Conservation (phyloP, 2,113 vertebrate species). For the Paratilapia polleni region DNA sequence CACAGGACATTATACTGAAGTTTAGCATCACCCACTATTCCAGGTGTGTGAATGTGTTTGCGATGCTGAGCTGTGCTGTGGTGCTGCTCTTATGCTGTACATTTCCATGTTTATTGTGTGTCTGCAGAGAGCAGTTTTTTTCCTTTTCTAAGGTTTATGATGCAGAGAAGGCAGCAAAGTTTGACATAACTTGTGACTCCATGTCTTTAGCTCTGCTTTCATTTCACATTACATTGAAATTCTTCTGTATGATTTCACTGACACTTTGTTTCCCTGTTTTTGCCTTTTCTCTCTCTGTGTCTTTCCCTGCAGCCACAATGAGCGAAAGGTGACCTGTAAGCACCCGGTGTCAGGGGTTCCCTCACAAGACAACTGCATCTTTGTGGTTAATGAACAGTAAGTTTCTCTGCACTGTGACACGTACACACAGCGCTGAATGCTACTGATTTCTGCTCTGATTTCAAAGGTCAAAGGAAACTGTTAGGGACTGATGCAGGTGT, state of each 20-base stretch:
- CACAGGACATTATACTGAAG: slow-evolving; percentile 17
- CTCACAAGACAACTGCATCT: slow-evolving; percentile 98
- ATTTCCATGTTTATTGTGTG: not conserved
- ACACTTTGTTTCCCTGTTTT: not conserved
- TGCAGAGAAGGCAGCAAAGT: not conserved
- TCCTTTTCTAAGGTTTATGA: not conserved
- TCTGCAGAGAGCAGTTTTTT: not conserved
- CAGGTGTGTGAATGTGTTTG: slow-evolving; percentile 12
- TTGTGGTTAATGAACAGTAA: slow-evolving; percentile 99
- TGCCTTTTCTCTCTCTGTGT: not conserved
- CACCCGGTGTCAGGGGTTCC: slow-evolving; percentile 93
- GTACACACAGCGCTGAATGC: not conserved
- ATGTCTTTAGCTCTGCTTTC: not conserved
- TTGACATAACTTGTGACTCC: not conserved
- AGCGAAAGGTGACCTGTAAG: slow-evolving; percentile 97
- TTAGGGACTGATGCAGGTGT: not conserved
- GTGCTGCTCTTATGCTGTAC: not conserved
- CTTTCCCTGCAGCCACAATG: slow-evolving; percentile 88
- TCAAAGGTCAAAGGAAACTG: not conserved
- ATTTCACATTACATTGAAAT: not conserved
- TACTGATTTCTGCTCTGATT: not conserved
- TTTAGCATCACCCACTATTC: slow-evolving; percentile 19
- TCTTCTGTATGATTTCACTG: not conserved
- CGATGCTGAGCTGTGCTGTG: not conserved
- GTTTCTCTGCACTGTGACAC: slow-evolving; percentile 67